Evolutionary conservation across 1,140 invertebrate genomes (phyloP), one percentile per base, ranked within the genome.

Genomic region (Calephelis virginiensis): DNA sequence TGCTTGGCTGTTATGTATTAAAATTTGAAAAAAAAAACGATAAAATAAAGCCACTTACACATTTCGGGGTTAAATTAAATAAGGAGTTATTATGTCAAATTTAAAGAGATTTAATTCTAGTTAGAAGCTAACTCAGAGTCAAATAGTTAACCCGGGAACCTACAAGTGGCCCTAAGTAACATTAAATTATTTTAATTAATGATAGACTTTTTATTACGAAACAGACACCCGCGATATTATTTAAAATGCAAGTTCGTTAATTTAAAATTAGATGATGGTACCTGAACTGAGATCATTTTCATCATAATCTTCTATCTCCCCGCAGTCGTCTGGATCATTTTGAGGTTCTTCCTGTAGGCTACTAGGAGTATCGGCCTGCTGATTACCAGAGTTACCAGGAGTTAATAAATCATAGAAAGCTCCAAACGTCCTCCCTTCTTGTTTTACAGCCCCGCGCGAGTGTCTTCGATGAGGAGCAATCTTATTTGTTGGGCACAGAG

Each of bases 401-500:
- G 67, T 66, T 40, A 89, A 64, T 43, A 89, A 73, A 64, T 83
- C 76, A 49, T 80, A 83, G 60, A 83, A 82, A 6, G 81, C 71
- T 11, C 82, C 84, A 61, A 90, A 81, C 7, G 88, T 90, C 7
- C 88, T 77, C 1, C 74, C 67, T 45, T 67, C 70, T 10, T 60
- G 67, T 10, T 70, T 67, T 3, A 74, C 17, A 37, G 56, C 67
- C 53, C 62, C 69, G 6, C 70, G 75, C 1, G 69, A 59, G 8
- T 68, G 65, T 8, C 80, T 67, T 48, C 76, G 66, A 68, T 86
- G 82, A 12, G 88, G 88, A 12, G 88, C 88, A 48, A 90, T 86
- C 76, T 90, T 90, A 69, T 90, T 90, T n/a, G 88, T 89, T 5
- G 88, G 88, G 28, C 88, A 90, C 53, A 83, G 70, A 8, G 85